These are phyloP conservation scores for Metopolophium dirhodum DNA, from an alignment of 1,140 invertebrate genomes.

Conservation along the genomic window DNA sequence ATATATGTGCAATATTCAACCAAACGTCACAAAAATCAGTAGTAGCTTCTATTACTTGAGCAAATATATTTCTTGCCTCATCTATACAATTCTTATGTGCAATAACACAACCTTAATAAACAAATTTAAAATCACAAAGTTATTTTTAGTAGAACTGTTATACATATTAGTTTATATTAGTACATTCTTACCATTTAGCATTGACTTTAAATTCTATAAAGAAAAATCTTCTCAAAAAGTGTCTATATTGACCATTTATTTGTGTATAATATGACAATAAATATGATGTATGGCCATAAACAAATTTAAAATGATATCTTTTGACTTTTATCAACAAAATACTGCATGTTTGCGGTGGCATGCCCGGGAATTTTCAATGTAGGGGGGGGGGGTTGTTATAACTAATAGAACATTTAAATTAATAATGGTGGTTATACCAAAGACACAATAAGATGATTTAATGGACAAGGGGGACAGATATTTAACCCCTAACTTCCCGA, in stretches of 20 bases:
- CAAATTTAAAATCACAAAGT: background rate
- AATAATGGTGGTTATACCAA: too few species aligned
- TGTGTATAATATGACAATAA: too few species aligned
- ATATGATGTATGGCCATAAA: too few species aligned
- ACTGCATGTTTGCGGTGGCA: constrained; percentile 59
- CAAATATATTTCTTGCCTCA: constrained; percentile 98
- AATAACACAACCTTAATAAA: constrained; percentile 72
- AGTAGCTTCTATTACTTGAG: constrained; percentile 96
- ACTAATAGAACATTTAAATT: too few species aligned
- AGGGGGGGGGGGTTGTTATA: too few species aligned
- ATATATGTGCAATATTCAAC: constrained; percentile 99
- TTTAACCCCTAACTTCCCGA: too few species aligned
- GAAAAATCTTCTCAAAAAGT: too few species aligned
- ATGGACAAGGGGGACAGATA: too few species aligned
- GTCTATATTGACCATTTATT: constrained; percentile 60
- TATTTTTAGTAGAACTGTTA: background rate
- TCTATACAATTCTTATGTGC: constrained; percentile 95
- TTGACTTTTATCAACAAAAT: too few species aligned
- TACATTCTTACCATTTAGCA: too few species aligned
- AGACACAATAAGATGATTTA: too few species aligned
- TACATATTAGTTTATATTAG: background rate
- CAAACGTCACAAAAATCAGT: constrained; percentile 99
- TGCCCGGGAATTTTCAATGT: constrained; percentile 86
- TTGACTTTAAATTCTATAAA: constrained; percentile 55
- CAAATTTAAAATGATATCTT: too few species aligned